Percentiles rank a stretch among this genome's conserved stretches.
These are phyloP conservation scores for Oxystoma pomonae DNA, from an alignment of 2,888 invertebrate species.

Conservation along the genomic window DNA sequence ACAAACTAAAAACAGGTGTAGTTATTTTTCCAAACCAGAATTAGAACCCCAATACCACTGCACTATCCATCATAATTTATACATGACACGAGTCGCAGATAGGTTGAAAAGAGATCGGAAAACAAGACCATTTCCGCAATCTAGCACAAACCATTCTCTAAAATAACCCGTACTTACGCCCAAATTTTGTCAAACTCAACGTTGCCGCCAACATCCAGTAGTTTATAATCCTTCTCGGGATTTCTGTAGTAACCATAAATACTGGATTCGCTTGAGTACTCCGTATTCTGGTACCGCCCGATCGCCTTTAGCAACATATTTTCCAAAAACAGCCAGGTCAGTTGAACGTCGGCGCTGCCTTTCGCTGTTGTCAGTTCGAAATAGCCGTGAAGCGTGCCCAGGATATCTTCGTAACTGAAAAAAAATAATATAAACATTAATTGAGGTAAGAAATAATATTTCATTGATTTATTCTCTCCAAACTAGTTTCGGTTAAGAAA, in stretches of 20 bases:
- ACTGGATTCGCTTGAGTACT: slow-evolving; percentile 46
- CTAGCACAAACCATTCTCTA: no score
- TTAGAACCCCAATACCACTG: no score
- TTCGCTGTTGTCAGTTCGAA: slow-evolving; percentile 48
- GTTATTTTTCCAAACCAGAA: no score
- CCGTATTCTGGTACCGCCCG: slow-evolving; percentile 44
- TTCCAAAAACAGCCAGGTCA: slow-evolving; percentile 53
- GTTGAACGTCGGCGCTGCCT: slow-evolving; percentile 48
- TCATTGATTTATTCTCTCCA: no score
- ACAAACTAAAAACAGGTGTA: no score
- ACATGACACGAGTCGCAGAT: no score
- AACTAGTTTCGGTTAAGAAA: no score
- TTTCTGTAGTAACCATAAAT: slow-evolving; percentile 53
- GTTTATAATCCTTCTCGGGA: slow-evolving; percentile 50
- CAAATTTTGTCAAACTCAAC: slow-evolving; percentile 55
- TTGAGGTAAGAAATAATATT: no score
- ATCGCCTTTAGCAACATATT: slow-evolving; percentile 51
- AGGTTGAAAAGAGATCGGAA: not conserved
- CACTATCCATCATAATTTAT: no score
- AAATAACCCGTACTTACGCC: slow-evolving; percentile 46
- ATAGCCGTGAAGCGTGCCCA: slow-evolving; percentile 27
- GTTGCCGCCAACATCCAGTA: slow-evolving; percentile 52
- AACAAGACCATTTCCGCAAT: no score
- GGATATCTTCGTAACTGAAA: slow-evolving; percentile 18
- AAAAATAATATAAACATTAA: no score